Evolutionary conservation across 2,113 vertebrate species (phyloP), one percentile per base, ranked within the genome.

Genomic region (Canis aureus): DNA sequence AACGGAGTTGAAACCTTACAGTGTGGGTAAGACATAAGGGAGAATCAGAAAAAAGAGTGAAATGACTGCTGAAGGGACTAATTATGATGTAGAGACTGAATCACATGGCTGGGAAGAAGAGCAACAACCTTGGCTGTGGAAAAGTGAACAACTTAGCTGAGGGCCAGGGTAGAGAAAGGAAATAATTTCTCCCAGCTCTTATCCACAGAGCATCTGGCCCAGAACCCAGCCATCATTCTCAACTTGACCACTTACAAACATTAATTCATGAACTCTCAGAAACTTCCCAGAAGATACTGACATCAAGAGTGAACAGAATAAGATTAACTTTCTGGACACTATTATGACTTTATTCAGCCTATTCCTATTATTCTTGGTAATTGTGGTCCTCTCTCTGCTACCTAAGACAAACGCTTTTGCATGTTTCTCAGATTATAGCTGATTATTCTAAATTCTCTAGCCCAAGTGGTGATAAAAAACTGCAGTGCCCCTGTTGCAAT

Each of bases 151-250:
- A 17, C 12, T 87, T 55, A 32, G 3, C 11, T 32, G 12, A 3
- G 35, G 10, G 22, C 51, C n/a, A 38, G 3, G 1, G 6, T 17
- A 8, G 49, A 27, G 38, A 92, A 9, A 84, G 19, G 32, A 89
- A 94, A 90, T 79, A 64, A 49, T 83, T 59, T 93, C 38, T 93
- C 38, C 94, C 35, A 93, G 32, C 69, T 76, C 23, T 64, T 88
- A 62, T 19, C 6, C 62, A 74, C 5, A 69, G 1, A 32, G 23
- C 25, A 83, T 49, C 43, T 43, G n/a, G 49, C 29, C 5, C 25
- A 78, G 20, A 90, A 60, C 59, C 27, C 1, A 79, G 29, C 32
- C 27, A 49, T 38, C 23, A 60, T 35, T 89, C 69, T 81, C 55
- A 95, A 64, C 43, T 38, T 79, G 16, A 80, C 55, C 32, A 86